Evolutionary conservation across 2,888 invertebrate genomes (phyloP).

Genomic region (Dendrolimus pini): DNA sequence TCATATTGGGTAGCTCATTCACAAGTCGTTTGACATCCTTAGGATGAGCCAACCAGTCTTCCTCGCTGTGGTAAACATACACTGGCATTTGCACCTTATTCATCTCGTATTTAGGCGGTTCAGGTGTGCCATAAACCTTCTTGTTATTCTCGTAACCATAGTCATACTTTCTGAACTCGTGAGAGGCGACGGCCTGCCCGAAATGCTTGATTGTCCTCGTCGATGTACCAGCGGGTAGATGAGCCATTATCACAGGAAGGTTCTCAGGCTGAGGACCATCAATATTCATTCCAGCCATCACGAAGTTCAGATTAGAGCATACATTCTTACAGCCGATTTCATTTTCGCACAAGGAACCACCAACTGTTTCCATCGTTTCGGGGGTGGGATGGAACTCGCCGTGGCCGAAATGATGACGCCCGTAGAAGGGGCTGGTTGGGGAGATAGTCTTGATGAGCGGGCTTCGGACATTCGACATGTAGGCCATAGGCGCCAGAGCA

Average conservation of each 20-base stretch:
- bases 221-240: conserved; percentile 77
- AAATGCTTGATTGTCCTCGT: conserved; percentile 72
- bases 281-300: conserved; percentile 77
- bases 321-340: conserved; percentile 60
- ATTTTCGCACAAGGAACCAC: conserved; percentile 50
- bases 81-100: conserved; percentile 55
- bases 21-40: conserved; percentile 76
- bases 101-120: conserved; percentile 56
- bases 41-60: conserved; percentile 81
- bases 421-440: conserved; percentile 41
- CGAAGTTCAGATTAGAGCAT: conserved; percentile 78
- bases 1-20: conserved; percentile 72
- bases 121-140: conserved; percentile 45
- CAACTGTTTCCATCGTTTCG: conserved; percentile 39
- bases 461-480: conserved; percentile 57
- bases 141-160: conserved; percentile 49
- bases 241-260: conserved; percentile 70
- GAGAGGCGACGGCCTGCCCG: conserved; percentile 61
- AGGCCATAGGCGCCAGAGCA: conserved; percentile 63
- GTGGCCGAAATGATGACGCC: conserved; percentile 35
- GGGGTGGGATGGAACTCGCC: conserved; percentile 46
- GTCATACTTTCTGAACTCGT: conserved; percentile 55
- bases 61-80: conserved; percentile 56
- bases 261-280: conserved; percentile 70
- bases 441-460: conserved; percentile 59